Evolutionary conservation across 1,140 invertebrate species (phyloP), one percentile per base, ranked within the genome.

Genomic region (Lasaia peninsularis): DNA sequence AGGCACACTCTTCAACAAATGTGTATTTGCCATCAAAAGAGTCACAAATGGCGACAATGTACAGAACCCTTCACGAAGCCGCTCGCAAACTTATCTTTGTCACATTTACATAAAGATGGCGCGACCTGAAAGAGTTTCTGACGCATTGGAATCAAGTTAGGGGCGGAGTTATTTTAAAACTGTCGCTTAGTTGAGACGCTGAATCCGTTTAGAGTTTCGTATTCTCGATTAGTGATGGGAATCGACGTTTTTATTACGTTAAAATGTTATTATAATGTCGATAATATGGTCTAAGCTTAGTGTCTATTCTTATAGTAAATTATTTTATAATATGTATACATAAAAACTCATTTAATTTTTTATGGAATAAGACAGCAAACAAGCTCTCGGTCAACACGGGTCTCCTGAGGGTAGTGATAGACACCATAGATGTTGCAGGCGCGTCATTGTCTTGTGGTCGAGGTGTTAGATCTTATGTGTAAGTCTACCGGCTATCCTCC

Each of bases 161-260:
- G 69, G 70, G 69, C 54, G 78, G 74, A 71, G 79, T 73, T 78
- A 84, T 75, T 87, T 87, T 86, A 85, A 86, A 87, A 87, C 79
- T 87, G 81, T 85, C 83, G 79, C 75, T 82, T 78, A 83, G 85
- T 88, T 85, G 80, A 87, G 84, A 88, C 84, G 83, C 80, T 78
- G 81, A 86, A 88, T 86, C 81, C 84, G 84, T 78, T 86, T 85
- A 82, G 62, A 85, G 73, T 80, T 85, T 75, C 69, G 65, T 67
- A 66, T 76, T 64, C 71, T 74, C 58, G 48, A 44, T 31, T 76
- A 80, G 70, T 33, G 75, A 60, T 60, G 67, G 31, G 10, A 28
- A 48, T 56, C 18, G 24, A 28, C 5, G 8, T 4, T 28, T 28
- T 28, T 28, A 48, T 48, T 48, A 21, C 8, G 20, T 3, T n/a